These are phyloP conservation scores for Chesias legatella DNA, from an alignment of 2,888 invertebrate genomes.

Conservation along the genomic window DNA sequence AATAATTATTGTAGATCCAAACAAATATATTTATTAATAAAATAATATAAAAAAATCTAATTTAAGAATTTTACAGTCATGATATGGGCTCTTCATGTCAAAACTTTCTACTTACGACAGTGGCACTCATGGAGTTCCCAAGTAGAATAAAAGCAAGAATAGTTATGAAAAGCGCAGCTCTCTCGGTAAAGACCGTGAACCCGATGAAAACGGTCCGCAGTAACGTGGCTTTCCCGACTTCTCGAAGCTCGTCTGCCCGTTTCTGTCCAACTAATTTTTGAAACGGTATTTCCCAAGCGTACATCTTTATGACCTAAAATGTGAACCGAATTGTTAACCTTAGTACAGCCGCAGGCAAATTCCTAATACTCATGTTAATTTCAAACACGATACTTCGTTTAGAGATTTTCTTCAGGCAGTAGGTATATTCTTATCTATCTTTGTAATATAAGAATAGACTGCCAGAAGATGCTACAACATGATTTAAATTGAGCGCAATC, in stretches of 20 bases:
- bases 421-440: no score
- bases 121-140: constrained; percentile 85
- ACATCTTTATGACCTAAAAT: constrained; percentile 94
- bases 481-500: no score
- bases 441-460: no score
- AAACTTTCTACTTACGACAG: constrained; percentile 75
- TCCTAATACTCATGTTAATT: no score
- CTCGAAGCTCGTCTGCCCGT: constrained; percentile 78
- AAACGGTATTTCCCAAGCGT: constrained; percentile 96
- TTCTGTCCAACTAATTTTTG: constrained; percentile 87
- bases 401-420: no score
- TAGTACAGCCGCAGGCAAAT: no score
- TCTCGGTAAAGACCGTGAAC: constrained; percentile 89
- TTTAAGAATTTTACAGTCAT: no score
- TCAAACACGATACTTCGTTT: no score
- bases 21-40: no score
- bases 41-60: no score
- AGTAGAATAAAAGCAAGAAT: constrained; percentile 85
- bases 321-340: not conserved
- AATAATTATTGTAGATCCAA: no score
- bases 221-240: constrained; percentile 82
- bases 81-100: not conserved
- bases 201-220: constrained; percentile 85
- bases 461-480: no score
- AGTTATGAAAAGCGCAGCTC: constrained; percentile 88